Percentiles rank a stretch among this genome's conserved stretches.
These are phyloP conservation scores for Acanthosepion esculentum DNA, from an alignment of 2,888 invertebrate genomes.

Conservation along the genomic window DNA sequence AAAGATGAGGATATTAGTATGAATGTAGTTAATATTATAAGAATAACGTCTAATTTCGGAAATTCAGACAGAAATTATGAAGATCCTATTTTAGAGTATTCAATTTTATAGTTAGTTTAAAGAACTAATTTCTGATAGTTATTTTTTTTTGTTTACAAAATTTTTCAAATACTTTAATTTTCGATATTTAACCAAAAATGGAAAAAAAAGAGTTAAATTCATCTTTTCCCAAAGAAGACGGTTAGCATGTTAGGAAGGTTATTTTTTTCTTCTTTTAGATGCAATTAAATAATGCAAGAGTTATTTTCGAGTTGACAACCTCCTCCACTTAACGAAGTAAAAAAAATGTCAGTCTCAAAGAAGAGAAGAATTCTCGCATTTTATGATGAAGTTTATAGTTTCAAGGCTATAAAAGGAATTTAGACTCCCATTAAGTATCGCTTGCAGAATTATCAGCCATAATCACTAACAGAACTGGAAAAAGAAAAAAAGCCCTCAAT, in stretches of 20 bases:
- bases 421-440: not conserved
- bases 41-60: too few species aligned
- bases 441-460: not conserved
- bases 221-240: not conserved
- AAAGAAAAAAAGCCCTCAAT: too few species aligned
- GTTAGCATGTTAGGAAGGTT: not conserved
- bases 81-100: too few species aligned
- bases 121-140: too few species aligned
- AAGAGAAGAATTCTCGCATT: not conserved
- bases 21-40: too few species aligned
- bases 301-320: not conserved
- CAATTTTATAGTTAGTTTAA: too few species aligned
- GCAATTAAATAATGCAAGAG: not conserved
- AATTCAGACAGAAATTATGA: too few species aligned
- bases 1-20: too few species aligned
- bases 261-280: not conserved
- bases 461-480: not conserved
- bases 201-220: not conserved
- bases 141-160: too few species aligned
- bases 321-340: not conserved
- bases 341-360: not conserved
- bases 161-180: too few species aligned
- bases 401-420: not conserved
- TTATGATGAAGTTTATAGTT: not conserved
- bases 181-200: not conserved